Conservation (phyloP, 2,113 vertebrate genomes). For the Gavialis gangeticus region DNA sequence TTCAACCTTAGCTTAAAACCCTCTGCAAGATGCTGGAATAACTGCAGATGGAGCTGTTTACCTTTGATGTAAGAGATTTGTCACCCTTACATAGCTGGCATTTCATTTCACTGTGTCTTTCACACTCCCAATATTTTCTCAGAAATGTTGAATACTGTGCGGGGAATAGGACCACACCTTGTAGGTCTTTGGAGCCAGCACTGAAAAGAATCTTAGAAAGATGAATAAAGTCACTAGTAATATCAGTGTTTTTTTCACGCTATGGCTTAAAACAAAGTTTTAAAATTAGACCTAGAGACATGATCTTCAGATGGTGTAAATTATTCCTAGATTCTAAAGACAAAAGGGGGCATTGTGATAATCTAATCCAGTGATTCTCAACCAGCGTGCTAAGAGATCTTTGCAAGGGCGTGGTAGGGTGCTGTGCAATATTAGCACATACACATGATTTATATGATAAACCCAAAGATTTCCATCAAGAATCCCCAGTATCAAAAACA, state of each 20-base stretch:
- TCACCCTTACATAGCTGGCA: neutral
- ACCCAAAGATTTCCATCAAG: too few species aligned
- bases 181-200: neutral
- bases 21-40: conserved; percentile 21
- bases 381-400: too few species aligned
- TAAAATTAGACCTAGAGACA: neutral
- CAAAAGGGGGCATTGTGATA: neutral
- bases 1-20: neutral
- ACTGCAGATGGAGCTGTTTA: conserved; percentile 65
- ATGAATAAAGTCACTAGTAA: neutral
- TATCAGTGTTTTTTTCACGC: neutral
- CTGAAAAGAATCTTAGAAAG: neutral
- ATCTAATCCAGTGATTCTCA: neutral
- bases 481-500: too few species aligned
- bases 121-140: neutral
- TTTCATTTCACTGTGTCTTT: neutral
- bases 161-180: neutral
- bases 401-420: too few species aligned
- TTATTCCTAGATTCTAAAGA: neutral
- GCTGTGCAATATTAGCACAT: too few species aligned
- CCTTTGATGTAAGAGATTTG: neutral
- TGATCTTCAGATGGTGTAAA: neutral
- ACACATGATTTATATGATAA: too few species aligned
- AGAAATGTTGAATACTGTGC: neutral
- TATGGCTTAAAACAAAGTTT: neutral